Conservation (phyloP, 1,140 invertebrate genomes). For the Halesus radiatus region DNA sequence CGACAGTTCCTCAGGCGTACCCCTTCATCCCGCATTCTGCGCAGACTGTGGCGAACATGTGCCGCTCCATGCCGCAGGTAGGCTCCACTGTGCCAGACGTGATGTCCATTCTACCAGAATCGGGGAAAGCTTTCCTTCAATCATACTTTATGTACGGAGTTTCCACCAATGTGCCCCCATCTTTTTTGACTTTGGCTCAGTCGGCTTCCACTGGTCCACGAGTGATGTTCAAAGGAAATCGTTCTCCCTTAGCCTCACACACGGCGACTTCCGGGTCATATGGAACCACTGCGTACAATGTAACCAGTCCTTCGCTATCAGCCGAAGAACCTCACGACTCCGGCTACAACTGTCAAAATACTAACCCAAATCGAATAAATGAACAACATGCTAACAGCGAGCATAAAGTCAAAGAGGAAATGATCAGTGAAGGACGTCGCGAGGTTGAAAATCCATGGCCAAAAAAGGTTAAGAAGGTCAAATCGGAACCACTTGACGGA, state of each 20-base stretch:
- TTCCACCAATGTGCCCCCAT: neutral
- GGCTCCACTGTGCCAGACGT: slow-evolving; percentile 20
- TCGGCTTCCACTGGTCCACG: neutral
- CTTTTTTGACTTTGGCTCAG: neutral
- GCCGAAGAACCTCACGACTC: neutral
- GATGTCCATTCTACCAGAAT: neutral
- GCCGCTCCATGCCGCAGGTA: neutral
- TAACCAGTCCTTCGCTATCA: neutral
- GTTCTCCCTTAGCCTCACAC: neutral
- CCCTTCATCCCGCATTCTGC: neutral
- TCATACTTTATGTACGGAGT: slow-evolving; percentile 10
- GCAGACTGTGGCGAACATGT: neutral
- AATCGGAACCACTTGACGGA: neutral
- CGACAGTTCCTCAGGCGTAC: slow-evolving; percentile 1
- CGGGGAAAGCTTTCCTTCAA: neutral
- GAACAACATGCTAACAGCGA: neutral
- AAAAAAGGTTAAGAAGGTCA: slow-evolving; percentile 4
- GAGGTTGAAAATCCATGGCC: neutral
- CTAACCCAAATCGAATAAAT: slow-evolving; percentile 4
- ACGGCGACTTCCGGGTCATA: neutral
- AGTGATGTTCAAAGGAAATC: neutral
- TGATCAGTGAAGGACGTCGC: neutral
- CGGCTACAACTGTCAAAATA: neutral
- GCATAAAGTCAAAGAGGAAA: slow-evolving; percentile 27
- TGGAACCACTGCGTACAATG: neutral